Evolutionary conservation across 2,888 invertebrate species (phyloP), one percentile per base, ranked within the genome.

Genomic region (Apotomis turbidana): DNA sequence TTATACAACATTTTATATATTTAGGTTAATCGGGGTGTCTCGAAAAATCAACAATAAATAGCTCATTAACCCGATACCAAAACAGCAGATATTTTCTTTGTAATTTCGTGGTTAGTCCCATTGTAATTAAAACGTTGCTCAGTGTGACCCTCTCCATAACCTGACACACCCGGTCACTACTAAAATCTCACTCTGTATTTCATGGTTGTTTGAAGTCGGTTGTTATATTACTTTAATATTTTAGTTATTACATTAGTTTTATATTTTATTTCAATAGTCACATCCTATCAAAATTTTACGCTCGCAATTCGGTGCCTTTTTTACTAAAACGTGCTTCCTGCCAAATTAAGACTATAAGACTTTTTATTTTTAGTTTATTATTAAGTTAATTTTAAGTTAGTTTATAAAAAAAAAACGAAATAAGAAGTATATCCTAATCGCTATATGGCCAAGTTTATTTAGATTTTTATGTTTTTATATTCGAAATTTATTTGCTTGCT

Each of bases 261-360:
- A 64, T 73, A 74, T 74, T 73, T 75, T 71, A 69, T 76, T 77
- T 78, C 80, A 84, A 87, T 91, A 87, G 92, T 91, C 91, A 90
- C 92, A 92, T 92, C 91, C 91, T 79, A 63, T 78, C 76, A 76
- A 76, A 41, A 76, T 78, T 77, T 70, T 36, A 36, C 66, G 64
- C 52, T 71, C 60, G 59, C 55, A 13, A 70, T 74, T 74, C 70
- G 70, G 73, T 71, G 62, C 41, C 74, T 70, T 70, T 63, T 72
- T 72, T 58, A 64, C 55, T 57, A 60, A 58, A 70, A 70, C 68
- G 59, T 74, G 68, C 64, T 70, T 73, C 70, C 73, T 73, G 69
- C 71, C 66, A 71, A 67, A 74, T 44, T 71, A 49, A 51, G n/a
- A 46, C 27, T 15, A n/a, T 66, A 70, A 70, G 62, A 67, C 51